Conservation (phyloP, 2,113 vertebrate genomes). For the Rhinichthys klamathensis region DNA sequence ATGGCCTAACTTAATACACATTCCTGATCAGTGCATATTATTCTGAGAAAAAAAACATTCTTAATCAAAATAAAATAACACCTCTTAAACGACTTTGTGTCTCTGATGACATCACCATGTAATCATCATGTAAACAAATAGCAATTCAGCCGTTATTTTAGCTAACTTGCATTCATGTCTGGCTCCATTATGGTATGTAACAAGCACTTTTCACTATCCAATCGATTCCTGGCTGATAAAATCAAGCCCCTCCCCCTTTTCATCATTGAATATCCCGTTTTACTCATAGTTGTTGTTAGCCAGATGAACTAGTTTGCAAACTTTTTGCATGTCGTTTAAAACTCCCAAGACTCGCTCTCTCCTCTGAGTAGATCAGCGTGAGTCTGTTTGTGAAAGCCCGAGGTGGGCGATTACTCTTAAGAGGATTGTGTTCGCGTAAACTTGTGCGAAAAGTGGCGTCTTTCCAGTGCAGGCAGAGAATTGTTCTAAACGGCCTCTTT, state of each 20-base stretch:
- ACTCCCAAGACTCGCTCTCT: no score
- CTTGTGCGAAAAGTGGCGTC: neutral
- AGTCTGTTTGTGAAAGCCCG: slow-evolving; percentile 7
- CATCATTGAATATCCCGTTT: neutral
- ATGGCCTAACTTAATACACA: neutral
- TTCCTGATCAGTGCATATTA: neutral
- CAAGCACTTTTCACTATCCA: neutral
- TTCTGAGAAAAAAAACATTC: neutral
- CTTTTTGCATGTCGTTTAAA: neutral
- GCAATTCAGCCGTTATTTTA: neutral
- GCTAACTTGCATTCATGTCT: neutral
- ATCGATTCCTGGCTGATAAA: neutral
- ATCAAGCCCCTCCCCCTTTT: neutral
- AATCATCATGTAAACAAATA: neutral
- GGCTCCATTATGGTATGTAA: neutral
- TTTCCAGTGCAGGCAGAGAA: slow-evolving; percentile 12
- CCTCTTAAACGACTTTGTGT: neutral
- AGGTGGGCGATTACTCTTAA: slow-evolving; percentile 45
- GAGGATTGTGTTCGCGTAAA: slow-evolving; percentile 40
- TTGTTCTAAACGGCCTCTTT: slow-evolving; percentile 23
- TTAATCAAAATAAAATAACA: neutral
- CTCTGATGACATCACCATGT: neutral
- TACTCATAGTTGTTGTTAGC: neutral
- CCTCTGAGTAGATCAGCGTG: neutral
- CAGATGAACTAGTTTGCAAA: neutral